These are phyloP conservation scores for Lypha dubia DNA, from an alignment of 2,888 invertebrate species.

Conservation along the genomic window DNA sequence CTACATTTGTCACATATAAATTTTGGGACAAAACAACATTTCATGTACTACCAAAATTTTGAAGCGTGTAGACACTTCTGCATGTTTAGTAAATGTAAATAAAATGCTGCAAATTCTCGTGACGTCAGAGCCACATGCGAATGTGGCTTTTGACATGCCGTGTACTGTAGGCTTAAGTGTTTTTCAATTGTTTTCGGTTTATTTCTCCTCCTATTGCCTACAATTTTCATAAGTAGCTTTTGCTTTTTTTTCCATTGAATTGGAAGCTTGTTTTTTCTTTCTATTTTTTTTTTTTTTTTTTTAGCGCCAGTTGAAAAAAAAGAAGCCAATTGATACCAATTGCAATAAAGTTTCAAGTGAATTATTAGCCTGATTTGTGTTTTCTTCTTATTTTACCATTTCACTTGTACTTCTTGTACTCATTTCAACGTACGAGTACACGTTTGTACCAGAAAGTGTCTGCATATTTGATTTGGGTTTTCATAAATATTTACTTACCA, in stretches of 20 bases:
- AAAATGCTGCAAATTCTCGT: too few species aligned
- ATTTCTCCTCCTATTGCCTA: conserved; percentile 49
- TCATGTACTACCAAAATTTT: too few species aligned
- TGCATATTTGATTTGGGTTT: background rate
- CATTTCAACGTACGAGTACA: background rate
- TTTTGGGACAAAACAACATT: too few species aligned
- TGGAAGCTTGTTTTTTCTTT: conserved; percentile 17
- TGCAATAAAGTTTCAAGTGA: conserved; percentile 63
- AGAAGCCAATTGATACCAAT: conserved; percentile 69
- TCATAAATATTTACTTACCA: conserved; percentile 9
- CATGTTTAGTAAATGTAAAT: too few species aligned
- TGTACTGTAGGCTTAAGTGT: too few species aligned
- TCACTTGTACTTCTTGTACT: background rate
- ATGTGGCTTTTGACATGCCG: too few species aligned
- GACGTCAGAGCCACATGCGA: too few species aligned
- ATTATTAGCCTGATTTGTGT: conserved; percentile 58
- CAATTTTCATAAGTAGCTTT: conserved; percentile 67
- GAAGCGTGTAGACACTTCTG: too few species aligned
- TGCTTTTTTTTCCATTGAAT: conserved; percentile 40
- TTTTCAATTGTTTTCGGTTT: conserved; percentile 29
- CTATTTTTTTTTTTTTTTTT: conserved; percentile 6
- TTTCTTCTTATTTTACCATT: background rate
- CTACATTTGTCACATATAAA: too few species aligned
- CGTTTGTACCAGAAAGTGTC: background rate
- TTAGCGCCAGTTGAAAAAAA: conserved; percentile 34